These are phyloP conservation scores for Equus quagga DNA, from an alignment of 2,113 vertebrate genomes.

Conservation along the genomic window DNA sequence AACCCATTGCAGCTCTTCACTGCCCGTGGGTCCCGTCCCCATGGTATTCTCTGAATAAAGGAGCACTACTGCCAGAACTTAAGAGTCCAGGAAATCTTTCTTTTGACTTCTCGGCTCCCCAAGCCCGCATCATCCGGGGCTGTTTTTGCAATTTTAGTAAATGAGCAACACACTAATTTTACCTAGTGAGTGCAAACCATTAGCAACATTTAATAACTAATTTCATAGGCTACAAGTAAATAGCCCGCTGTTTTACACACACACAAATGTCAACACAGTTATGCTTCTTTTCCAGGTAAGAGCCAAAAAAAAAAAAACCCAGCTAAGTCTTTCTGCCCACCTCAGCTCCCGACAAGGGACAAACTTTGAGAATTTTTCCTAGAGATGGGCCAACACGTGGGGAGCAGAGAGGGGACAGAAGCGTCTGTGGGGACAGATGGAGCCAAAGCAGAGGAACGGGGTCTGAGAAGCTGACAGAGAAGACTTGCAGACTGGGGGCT, in stretches of 20 bases:
- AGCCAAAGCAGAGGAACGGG: background rate
- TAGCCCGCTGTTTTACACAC: background rate
- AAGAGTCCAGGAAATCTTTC: too few species aligned
- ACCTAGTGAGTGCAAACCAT: too few species aligned
- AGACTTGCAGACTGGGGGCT: background rate
- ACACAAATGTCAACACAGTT: background rate
- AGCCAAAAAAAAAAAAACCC: background rate
- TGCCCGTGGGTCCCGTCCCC: too few species aligned
- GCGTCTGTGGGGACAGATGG: background rate
- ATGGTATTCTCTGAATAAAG: too few species aligned
- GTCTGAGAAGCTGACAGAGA: background rate
- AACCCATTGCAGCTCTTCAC: too few species aligned
- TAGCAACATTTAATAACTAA: background rate
- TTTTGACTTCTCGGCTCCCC: too few species aligned
- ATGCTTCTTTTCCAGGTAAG: background rate
- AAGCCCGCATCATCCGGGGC: too few species aligned
- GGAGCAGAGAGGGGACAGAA: background rate
- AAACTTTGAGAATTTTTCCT: background rate
- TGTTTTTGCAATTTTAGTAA: background rate
- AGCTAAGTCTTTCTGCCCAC: background rate
- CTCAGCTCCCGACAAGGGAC: background rate
- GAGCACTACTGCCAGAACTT: too few species aligned
- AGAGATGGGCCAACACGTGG: background rate
- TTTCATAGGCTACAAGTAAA: background rate
- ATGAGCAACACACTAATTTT: background rate